These are phyloP conservation scores for Mormyrus proboscirostris DNA, from an alignment of 2,797 vertebrate species.

Conservation along the genomic window DNA sequence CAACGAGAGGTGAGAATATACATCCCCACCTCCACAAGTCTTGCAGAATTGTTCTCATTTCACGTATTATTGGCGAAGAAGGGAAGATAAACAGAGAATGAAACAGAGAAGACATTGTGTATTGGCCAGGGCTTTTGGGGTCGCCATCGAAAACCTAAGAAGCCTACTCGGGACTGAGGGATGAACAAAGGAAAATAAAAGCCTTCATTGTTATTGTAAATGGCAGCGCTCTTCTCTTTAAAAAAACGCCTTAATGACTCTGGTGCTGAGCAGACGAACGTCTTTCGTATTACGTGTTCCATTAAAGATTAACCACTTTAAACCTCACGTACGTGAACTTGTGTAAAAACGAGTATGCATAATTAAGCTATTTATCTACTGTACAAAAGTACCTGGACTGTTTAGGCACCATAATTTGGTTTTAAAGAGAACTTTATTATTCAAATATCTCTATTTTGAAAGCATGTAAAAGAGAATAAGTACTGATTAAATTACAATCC, in stretches of 20 bases:
- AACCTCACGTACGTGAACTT: neutral
- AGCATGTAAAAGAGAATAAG: neutral
- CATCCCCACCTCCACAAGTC: neutral
- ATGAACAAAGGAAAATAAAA: neutral
- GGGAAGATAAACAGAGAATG: neutral
- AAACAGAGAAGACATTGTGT: neutral
- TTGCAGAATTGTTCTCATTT: neutral
- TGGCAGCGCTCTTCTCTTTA: neutral
- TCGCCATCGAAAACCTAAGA: neutral
- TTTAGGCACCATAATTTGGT: neutral
- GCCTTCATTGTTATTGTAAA: neutral
- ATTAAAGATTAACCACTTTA: neutral
- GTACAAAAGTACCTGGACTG: neutral
- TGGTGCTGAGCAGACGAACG: neutral
- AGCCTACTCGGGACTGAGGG: neutral
- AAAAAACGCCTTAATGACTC: neutral
- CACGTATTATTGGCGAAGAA: neutral
- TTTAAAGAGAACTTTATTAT: neutral
- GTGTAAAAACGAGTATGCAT: neutral
- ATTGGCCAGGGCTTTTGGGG: neutral
- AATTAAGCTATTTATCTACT: neutral
- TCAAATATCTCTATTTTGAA: neutral
- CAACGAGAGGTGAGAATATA: neutral
- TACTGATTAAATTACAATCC: neutral
- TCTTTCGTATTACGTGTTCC: neutral